These are phyloP conservation scores for Sciaenops ocellatus DNA, from an alignment of 2,797 vertebrate species.

Conservation along the genomic window DNA sequence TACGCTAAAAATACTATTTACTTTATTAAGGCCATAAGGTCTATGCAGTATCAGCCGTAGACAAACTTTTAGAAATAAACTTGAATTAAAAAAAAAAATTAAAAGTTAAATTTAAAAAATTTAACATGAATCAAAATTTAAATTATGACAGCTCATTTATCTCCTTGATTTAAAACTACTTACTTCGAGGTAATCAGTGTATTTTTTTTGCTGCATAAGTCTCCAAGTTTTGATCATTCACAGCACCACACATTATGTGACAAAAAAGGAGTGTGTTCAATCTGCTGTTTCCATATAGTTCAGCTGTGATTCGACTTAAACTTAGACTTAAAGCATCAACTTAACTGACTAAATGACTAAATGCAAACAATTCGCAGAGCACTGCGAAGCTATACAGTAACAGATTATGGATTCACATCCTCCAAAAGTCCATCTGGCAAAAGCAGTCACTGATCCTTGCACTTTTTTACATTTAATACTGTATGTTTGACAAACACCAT, in stretches of 20 bases:
- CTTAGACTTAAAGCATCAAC: no score
- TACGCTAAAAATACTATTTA: conserved; percentile 14
- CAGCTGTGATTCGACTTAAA: conserved; percentile 11
- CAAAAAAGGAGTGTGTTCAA: conserved; percentile 18
- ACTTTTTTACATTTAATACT: conserved; percentile 48
- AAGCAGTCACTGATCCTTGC: conserved; percentile 27
- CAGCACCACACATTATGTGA: neutral
- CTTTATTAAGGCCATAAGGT: neutral
- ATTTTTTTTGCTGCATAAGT: conserved; percentile 6
- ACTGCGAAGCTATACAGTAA: conserved; percentile 40
- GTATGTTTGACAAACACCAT: conserved; percentile 40
- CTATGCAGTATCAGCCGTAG: neutral
- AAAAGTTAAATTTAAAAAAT: no score
- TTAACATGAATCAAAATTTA: neutral
- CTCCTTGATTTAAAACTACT: neutral
- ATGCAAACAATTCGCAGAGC: conserved; percentile 16
- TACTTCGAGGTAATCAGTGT: neutral
- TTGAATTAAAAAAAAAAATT: no score
- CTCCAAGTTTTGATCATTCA: neutral
- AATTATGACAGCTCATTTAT: neutral
- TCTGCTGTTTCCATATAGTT: conserved; percentile 19
- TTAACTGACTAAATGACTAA: no score
- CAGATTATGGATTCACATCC: conserved; percentile 53
- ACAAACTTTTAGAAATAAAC: conserved; percentile 13
- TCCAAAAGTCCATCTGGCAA: conserved; percentile 48